Conservation (phyloP, 1,140 invertebrate genomes). For the Drosophila bocqueti region DNA sequence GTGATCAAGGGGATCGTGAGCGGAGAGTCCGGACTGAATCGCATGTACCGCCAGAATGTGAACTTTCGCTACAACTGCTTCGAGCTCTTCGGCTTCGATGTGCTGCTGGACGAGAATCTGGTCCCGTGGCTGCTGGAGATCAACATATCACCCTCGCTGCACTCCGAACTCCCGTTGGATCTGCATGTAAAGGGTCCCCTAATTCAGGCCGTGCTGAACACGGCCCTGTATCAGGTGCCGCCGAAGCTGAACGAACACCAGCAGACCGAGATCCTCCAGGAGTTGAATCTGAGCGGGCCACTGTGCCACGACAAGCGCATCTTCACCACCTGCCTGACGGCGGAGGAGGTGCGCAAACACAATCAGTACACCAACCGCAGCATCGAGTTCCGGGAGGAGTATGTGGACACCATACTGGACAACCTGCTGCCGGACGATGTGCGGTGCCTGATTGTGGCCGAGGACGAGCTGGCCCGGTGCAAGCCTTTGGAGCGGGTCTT, state of each 20-base stretch:
- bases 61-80: constrained; percentile 92
- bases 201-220: constrained; percentile 95
- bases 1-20: constrained; percentile 94
- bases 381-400: constrained; percentile 89
- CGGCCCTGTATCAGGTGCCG: constrained; percentile 92
- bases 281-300: constrained; percentile 85
- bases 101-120: constrained; percentile 91
- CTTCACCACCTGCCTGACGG: constrained; percentile 88
- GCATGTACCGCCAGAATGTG: constrained; percentile 89
- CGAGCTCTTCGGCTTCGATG: constrained; percentile 94
- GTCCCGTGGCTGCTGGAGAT: constrained; percentile 99
- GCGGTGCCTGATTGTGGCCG: constrained; percentile 93
- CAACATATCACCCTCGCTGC: constrained; percentile 97
- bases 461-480: constrained; percentile 94
- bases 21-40: constrained; percentile 90
- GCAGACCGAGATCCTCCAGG: constrained; percentile 85
- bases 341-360: constrained; percentile 89
- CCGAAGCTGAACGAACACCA: constrained; percentile 85
- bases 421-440: constrained; percentile 95
- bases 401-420: constrained; percentile 90
- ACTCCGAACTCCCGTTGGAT: constrained; percentile 96
- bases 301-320: constrained; percentile 89
- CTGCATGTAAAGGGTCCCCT: constrained; percentile 97
- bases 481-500: constrained; percentile 93
- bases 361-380: constrained; percentile 87